Evolutionary conservation across 2,888 invertebrate species (phyloP).

Genomic region (Apotomis betuletana): DNA sequence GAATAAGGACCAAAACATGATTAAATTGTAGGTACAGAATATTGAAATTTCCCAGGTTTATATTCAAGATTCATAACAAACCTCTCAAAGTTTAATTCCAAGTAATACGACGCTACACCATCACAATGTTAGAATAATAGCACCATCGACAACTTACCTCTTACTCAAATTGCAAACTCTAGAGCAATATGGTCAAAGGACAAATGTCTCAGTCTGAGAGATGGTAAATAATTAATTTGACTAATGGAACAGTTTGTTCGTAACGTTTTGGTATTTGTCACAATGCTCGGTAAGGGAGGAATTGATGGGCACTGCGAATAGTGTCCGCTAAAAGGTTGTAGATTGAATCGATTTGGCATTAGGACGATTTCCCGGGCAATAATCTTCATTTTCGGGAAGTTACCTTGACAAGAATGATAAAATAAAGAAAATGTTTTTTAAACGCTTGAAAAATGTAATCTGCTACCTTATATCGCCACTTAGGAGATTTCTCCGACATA

Average conservation of each 20-base stretch:
- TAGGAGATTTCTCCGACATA: too few species aligned
- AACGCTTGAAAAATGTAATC: too few species aligned
- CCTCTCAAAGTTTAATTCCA: constrained; percentile 15
- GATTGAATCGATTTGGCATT: constrained; percentile 31
- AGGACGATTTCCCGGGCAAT: not conserved
- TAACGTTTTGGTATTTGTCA: constrained; percentile 73
- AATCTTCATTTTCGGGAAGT: too few species aligned
- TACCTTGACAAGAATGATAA: too few species aligned
- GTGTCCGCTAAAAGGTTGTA: constrained; percentile 36
- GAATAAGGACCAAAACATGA: not conserved
- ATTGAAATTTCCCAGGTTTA: not conserved
- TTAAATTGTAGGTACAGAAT: too few species aligned
- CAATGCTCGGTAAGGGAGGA: constrained; percentile 50
- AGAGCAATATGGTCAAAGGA: constrained; percentile 70
- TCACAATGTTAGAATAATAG: constrained; percentile 42
- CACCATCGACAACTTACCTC: constrained; percentile 67
- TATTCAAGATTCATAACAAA: not conserved
- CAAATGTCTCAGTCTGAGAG: constrained; percentile 65
- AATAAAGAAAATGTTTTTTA: too few species aligned
- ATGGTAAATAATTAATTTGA: constrained; percentile 81
- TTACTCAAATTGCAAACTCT: constrained; percentile 64
- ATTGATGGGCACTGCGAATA: constrained; percentile 54
- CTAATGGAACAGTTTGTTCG: constrained; percentile 78
- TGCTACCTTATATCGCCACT: too few species aligned
- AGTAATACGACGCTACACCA: constrained; percentile 23